Evolutionary conservation across 1,140 invertebrate species (phyloP).

Genomic region (Ruditapes philippinarum): DNA sequence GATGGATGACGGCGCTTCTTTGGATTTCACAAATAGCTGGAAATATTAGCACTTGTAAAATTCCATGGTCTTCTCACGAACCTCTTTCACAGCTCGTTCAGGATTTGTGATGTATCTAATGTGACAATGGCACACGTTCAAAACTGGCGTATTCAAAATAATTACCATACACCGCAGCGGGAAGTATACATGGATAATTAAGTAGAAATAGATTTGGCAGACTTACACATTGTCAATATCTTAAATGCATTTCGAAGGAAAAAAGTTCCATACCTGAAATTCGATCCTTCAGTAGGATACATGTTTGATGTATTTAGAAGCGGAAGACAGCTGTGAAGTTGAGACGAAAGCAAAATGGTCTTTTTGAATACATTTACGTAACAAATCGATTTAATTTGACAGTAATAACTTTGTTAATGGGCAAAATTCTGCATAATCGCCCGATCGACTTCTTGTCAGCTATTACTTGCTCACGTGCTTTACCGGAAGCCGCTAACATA

Average conservation of each 20-base stretch:
- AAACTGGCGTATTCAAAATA: no score
- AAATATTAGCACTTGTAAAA: conserved; percentile 15
- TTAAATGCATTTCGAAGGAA: no score
- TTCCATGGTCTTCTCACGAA: conserved; percentile 5
- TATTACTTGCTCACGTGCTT: conserved; percentile 28
- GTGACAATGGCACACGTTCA: neutral
- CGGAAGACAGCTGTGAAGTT: neutral
- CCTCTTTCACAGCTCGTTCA: conserved; percentile 1
- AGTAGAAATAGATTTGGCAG: no score
- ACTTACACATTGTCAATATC: no score
- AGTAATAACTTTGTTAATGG: conserved; percentile 25
- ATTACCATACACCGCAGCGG: no score
- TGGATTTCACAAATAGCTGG: conserved; percentile 8
- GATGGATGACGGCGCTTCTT: neutral
- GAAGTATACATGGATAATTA: no score
- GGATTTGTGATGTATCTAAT: conserved; percentile 7
- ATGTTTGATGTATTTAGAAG: no score
- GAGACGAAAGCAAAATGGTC: neutral
- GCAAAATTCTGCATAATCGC: neutral
- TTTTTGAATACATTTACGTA: neutral
- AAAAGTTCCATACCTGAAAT: no score
- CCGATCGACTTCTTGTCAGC: conserved; percentile 26
- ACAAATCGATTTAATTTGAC: conserved; percentile 29
- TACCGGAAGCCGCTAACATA: conserved; percentile 3
- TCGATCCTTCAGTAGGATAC: no score